Conservation (phyloP, 2,113 vertebrate species). For the Hymenochirus boettgeri region DNA sequence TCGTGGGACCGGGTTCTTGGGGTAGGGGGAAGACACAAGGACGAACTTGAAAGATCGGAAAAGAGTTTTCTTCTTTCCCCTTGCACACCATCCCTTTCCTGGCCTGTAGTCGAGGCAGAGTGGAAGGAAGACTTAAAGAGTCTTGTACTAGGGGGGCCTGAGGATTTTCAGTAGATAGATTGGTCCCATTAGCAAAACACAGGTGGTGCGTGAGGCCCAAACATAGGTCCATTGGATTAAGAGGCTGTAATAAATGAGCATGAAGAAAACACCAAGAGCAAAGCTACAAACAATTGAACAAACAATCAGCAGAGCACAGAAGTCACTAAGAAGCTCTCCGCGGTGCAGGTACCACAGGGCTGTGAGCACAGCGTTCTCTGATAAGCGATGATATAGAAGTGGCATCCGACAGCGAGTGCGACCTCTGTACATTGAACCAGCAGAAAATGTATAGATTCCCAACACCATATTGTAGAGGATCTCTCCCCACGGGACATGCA, state of each 20-base stretch:
- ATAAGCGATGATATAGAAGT: conserved; percentile 80
- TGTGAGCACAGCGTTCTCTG: conserved; percentile 84
- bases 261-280: conserved; percentile 93
- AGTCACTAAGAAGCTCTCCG: conserved; percentile 69
- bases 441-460: conserved; percentile 98
- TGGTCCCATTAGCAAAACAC: conserved; percentile 63
- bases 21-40: conserved; percentile 64
- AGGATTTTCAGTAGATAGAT: conserved; percentile 50
- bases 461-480: conserved; percentile 99
- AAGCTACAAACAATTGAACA: conserved; percentile 91
- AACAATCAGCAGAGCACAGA: conserved; percentile 82
- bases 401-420: conserved; percentile 85
- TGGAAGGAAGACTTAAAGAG: conserved; percentile 86
- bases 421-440: conserved; percentile 97
- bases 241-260: conserved; percentile 96
- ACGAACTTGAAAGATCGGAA: conserved; percentile 92
- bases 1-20: conserved; percentile 73
- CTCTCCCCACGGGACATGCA: conserved; percentile 99
- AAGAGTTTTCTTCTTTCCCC: conserved; percentile 82
- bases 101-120: conserved; percentile 91
- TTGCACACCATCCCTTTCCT: conserved; percentile 67
- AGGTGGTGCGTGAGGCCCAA: conserved; percentile 71
- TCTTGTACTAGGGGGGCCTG: conserved; percentile 63
- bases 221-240: conserved; percentile 90
- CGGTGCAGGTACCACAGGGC: conserved; percentile 91